Percentiles rank a stretch among this genome's conserved stretches.
These are phyloP conservation scores for Phenganax stokvisi DNA, from an alignment of 92 coral and sea anemone genomes.

Conservation along the genomic window DNA sequence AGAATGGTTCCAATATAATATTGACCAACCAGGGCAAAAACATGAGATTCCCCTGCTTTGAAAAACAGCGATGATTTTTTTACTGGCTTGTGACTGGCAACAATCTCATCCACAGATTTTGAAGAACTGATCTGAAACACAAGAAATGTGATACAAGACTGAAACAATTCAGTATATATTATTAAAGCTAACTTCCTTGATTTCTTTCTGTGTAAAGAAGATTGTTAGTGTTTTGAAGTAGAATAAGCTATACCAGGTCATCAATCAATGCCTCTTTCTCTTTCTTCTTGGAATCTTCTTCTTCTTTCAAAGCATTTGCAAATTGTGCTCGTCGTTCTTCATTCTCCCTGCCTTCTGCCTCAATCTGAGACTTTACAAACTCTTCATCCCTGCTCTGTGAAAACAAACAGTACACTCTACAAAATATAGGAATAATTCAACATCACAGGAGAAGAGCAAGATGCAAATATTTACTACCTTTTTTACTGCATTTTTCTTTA, in stretches of 20 bases:
- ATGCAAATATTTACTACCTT: conserved; percentile 47
- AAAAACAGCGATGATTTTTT: conserved; percentile 78
- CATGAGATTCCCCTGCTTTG: conserved; percentile 43
- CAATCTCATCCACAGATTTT: conserved; percentile 82
- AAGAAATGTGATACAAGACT: neutral
- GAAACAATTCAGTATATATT: neutral
- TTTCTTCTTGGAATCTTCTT: conserved; percentile 63
- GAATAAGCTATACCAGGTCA: conserved; percentile 52
- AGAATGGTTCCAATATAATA: neutral
- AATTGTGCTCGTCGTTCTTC: conserved; percentile 61
- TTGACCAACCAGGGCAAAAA: conserved; percentile 24
- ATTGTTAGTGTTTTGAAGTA: neutral
- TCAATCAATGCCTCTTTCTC: conserved; percentile 85
- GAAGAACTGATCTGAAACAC: conserved; percentile 65
- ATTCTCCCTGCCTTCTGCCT: conserved; percentile 71
- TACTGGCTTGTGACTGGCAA: conserved; percentile 82
- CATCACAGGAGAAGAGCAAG: neutral
- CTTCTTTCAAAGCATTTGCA: conserved; percentile 66
- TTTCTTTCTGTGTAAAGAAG: too few relatives aligned
- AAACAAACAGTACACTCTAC: neutral
- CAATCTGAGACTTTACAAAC: conserved; percentile 60
- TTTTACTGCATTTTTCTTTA: conserved; percentile 77
- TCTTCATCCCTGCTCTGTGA: conserved; percentile 87
- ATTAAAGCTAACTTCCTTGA: neutral
- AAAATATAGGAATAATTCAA: neutral